These are phyloP conservation scores for Lichenostomus cassidix DNA, from an alignment of 2,113 vertebrate species.

Conservation along the genomic window DNA sequence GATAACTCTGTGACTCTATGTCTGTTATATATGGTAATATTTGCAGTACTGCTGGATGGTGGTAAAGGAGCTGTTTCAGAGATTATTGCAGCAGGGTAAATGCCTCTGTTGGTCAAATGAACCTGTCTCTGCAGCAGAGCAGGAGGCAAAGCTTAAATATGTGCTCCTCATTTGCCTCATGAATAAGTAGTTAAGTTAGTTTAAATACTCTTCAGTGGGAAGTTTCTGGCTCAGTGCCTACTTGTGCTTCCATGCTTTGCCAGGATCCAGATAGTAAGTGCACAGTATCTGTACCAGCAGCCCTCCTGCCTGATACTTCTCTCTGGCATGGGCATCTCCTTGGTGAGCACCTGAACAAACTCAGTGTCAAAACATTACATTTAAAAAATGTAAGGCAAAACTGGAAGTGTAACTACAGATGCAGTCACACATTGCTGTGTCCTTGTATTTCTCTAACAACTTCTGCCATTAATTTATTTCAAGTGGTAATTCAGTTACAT, in stretches of 20 bases:
- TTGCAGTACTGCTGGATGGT: not conserved
- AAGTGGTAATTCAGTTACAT: conserved; percentile 32
- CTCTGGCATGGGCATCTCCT: not conserved
- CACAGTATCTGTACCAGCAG: not conserved
- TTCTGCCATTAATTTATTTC: not conserved
- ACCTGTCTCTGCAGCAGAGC: not conserved
- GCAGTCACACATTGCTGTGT: not conserved
- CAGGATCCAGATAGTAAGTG: not conserved
- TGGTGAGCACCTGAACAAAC: not conserved
- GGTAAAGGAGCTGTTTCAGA: not conserved
- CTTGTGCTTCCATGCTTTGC: not conserved
- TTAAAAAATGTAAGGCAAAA: not conserved
- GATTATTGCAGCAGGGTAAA: not conserved
- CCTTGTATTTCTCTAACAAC: not conserved
- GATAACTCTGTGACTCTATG: not conserved
- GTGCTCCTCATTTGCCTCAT: not conserved
- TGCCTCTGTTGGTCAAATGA: not conserved
- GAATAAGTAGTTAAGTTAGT: not conserved
- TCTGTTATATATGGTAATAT: not conserved
- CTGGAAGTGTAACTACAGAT: not conserved
- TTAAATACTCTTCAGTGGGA: not conserved
- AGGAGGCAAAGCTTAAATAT: not conserved
- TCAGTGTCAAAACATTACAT: not conserved
- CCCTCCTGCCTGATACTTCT: not conserved
- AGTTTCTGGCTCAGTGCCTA: not conserved